Evolutionary conservation across 2,888 invertebrate species (phyloP).

Genomic region (Melanostoma mellinum): DNA sequence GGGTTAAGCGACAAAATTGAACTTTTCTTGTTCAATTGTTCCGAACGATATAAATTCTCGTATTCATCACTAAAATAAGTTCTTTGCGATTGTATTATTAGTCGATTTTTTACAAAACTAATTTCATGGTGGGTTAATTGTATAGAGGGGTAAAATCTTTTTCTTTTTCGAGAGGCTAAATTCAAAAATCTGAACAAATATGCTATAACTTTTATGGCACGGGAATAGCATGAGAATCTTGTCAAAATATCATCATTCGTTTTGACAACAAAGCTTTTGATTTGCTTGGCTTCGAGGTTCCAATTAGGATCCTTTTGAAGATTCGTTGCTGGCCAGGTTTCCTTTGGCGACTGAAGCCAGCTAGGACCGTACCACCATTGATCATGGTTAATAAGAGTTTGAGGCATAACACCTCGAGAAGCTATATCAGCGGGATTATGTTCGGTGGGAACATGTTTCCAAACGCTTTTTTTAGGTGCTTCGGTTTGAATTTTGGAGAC

Average conservation of each 20-base stretch:
- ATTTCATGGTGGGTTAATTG: neutral
- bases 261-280: neutral
- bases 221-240: neutral
- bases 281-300: conserved; percentile 2
- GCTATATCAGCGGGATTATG: conserved; percentile 60
- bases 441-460: conserved; percentile 58
- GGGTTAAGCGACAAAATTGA: conserved; percentile 4
- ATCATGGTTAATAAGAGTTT: neutral
- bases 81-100: conserved; percentile 1
- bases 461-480: conserved; percentile 8
- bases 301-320: neutral
- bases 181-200: conserved; percentile 18
- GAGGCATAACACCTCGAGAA: conserved; percentile 24
- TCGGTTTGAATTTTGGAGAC: conserved; percentile 18
- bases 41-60: neutral
- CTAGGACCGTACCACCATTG: conserved; percentile 27
- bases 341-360: neutral
- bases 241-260: neutral
- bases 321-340: neutral
- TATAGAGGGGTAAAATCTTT: neutral
- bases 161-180: neutral
- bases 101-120: neutral
- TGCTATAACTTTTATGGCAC: conserved; percentile 3
- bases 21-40: neutral
- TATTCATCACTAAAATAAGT: conserved; percentile 19